These are phyloP conservation scores for Danionella dracula DNA, from an alignment of 2,797 vertebrate species.

Conservation along the genomic window DNA sequence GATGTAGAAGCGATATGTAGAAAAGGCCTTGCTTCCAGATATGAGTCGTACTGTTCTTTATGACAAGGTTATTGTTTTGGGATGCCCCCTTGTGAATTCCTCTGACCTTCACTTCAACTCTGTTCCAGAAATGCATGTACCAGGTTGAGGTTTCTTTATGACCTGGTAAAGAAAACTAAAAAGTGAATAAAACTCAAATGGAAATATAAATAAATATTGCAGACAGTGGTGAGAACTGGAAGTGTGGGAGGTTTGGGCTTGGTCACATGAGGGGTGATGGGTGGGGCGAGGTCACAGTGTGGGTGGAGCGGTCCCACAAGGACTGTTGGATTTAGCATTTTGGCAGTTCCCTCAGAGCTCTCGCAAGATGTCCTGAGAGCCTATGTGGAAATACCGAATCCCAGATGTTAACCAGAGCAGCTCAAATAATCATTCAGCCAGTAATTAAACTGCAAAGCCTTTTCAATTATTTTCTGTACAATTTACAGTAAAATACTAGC, in stretches of 20 bases:
- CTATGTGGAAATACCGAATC: conserved; percentile 48
- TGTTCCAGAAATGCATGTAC: background rate
- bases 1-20: background rate
- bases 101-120: conserved; percentile 36
- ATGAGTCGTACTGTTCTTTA: background rate
- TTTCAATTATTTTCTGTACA: too few relatives aligned
- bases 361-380: conserved; percentile 49
- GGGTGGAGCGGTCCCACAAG: conserved; percentile 55
- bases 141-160: conserved; percentile 14
- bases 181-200: conserved; percentile 61
- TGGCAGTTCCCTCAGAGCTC: conserved; percentile 50
- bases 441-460: background rate
- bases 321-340: conserved; percentile 45
- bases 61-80: background rate
- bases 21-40: background rate
- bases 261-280: conserved; percentile 53
- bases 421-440: background rate
- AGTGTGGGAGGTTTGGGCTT: conserved; percentile 53
- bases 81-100: background rate
- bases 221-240: conserved; percentile 66
- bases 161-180: conserved; percentile 31
- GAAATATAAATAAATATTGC: conserved; percentile 62
- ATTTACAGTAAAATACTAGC: too few relatives aligned
- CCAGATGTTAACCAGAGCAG: conserved; percentile 51
- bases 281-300: conserved; percentile 43